These are phyloP conservation scores for Carollia perspicillata DNA, from an alignment of 2,113 vertebrate species.

Conservation along the genomic window DNA sequence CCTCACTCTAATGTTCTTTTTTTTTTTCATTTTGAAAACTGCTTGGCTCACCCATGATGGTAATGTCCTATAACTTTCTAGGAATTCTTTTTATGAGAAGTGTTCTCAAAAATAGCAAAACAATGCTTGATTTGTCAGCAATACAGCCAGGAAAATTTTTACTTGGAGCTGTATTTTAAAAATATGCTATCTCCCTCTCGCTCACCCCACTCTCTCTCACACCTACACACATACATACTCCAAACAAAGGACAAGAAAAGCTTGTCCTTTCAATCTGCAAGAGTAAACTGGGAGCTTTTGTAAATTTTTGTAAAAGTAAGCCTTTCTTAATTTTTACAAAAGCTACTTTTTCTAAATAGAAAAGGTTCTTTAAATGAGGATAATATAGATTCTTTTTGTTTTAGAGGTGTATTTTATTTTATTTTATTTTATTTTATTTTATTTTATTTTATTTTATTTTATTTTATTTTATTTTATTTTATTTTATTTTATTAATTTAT, in stretches of 20 bases:
- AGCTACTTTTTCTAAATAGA: not conserved
- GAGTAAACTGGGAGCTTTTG: not conserved
- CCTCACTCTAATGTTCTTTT: not conserved
- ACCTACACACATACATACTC: not conserved
- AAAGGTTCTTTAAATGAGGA: not conserved
- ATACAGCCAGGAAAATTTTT: not conserved
- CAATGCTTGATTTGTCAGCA: not conserved
- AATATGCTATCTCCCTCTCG: not conserved
- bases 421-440: not conserved
- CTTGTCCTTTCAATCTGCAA: not conserved
- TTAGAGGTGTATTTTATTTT: not conserved
- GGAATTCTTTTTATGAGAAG: conserved; percentile 14
- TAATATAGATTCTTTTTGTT: not conserved
- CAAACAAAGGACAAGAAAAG: too few species aligned
- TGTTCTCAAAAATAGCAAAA: not conserved
- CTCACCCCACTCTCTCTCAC: not conserved
- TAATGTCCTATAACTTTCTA: not conserved
- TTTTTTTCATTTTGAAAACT: conserved; percentile 45
- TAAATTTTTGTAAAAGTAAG: too few species aligned
- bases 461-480: too few species aligned
- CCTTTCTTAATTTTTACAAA: not conserved
- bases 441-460: conserved; percentile 2
- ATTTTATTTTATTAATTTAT: not conserved
- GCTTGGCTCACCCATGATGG: not conserved
- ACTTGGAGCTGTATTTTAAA: not conserved